Percentiles rank a stretch among this genome's conserved stretches.
These are phyloP conservation scores for Cercopithecus diana DNA, from an alignment of 2,797 vertebrate genomes.

Conservation along the genomic window DNA sequence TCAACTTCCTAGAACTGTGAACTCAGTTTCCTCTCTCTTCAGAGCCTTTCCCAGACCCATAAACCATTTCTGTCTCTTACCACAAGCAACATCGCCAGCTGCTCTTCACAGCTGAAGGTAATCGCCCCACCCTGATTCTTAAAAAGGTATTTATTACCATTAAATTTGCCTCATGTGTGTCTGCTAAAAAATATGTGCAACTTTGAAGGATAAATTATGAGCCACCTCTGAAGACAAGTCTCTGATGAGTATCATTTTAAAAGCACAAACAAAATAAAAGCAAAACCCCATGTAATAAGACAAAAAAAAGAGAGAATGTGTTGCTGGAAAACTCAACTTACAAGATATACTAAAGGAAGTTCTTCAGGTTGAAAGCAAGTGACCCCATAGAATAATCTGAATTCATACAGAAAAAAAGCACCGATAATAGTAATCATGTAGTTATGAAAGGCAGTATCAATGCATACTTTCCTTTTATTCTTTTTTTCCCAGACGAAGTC, in stretches of 20 bases:
- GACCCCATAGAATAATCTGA: too few species aligned
- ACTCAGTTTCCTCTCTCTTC: background rate
- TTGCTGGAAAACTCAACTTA: too few species aligned
- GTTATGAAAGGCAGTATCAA: background rate
- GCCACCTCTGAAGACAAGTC: background rate
- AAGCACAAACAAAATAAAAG: background rate
- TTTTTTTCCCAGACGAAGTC: too few species aligned
- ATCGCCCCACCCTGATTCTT: background rate
- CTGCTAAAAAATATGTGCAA: background rate
- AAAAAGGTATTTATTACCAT: background rate
- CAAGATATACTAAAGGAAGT: too few species aligned
- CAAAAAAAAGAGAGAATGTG: background rate
- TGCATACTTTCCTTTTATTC: background rate
- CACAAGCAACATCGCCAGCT: too few species aligned
- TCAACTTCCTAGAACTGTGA: background rate
- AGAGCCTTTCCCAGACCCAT: background rate
- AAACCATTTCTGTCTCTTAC: background rate
- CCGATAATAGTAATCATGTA: background rate
- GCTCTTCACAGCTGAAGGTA: background rate
- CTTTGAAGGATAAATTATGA: background rate
- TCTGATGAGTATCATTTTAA: background rate
- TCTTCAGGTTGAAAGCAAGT: background rate
- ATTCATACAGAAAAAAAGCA: background rate
- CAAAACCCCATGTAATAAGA: background rate
- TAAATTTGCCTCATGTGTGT: background rate